These are phyloP conservation scores for Ichneumon xanthorius DNA, from an alignment of 2,888 invertebrate species.

Conservation along the genomic window DNA sequence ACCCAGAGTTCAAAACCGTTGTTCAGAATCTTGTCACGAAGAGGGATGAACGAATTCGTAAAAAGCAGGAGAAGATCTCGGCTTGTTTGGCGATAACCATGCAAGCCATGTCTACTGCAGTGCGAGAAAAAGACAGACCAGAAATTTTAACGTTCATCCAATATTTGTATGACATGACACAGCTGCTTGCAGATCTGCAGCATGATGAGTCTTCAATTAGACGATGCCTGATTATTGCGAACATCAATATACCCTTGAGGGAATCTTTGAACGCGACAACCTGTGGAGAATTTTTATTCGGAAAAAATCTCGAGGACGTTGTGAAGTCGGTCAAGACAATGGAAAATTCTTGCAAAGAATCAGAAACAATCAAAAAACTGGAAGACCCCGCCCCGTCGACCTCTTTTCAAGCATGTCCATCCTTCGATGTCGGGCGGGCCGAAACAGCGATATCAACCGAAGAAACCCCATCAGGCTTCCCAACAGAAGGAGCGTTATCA, in stretches of 20 bases:
- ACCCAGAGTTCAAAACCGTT: conserved; percentile 30
- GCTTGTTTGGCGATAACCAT: conserved; percentile 29
- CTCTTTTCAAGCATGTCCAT: no score
- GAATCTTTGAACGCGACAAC: conserved; percentile 31
- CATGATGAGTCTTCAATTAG: conserved; percentile 26
- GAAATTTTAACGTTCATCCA: background rate
- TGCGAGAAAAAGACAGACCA: background rate
- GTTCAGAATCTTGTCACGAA: conserved; percentile 13
- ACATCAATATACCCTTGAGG: conserved; percentile 30
- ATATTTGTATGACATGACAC: background rate
- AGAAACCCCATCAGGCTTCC: background rate
- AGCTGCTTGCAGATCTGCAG: conserved; percentile 30
- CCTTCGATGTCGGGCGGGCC: no score
- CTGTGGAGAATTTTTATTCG: background rate
- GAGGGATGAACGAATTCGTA: conserved; percentile 29
- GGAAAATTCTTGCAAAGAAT: background rate
- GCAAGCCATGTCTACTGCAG: background rate
- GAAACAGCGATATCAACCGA: background rate
- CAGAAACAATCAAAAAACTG: background rate
- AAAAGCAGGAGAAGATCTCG: conserved; percentile 45
- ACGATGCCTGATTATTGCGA: conserved; percentile 45
- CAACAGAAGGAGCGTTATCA: background rate
- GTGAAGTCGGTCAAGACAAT: background rate
- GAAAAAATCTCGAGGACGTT: background rate
- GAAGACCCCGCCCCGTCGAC: no score